Percentiles rank a stretch among this genome's conserved stretches.
Evolutionary conservation across 2,888 invertebrate genomes (phyloP).

Genomic region (Chironomus riparius): DNA sequence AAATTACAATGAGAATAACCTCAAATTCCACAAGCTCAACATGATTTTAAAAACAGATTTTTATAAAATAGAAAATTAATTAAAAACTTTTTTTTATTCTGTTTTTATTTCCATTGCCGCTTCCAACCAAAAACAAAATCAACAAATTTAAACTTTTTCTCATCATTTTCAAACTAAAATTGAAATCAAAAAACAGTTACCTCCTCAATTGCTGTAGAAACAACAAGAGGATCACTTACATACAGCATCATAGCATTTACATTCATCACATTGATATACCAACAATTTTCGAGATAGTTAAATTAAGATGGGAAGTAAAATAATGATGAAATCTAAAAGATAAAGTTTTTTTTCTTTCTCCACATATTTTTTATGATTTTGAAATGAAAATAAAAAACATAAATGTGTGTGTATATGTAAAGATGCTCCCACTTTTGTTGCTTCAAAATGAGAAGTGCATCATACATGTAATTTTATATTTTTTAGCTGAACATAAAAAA

Average conservation of each 20-base stretch:
- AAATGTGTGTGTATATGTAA: too few relatives aligned
- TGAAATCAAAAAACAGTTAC: neutral
- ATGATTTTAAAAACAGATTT: neutral
- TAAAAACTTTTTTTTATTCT: conserved; percentile 19
- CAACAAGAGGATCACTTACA: conserved; percentile 1
- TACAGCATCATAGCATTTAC: conserved; percentile 3
- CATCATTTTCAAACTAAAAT: too few relatives aligned
- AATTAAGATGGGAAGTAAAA: neutral
- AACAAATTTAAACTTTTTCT: too few relatives aligned
- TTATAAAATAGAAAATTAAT: conserved; percentile 10
- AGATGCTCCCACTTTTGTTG: too few relatives aligned
- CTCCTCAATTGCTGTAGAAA: conserved; percentile 19
- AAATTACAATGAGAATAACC: neutral
- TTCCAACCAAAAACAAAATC: neutral
- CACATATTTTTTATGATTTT: too few relatives aligned
- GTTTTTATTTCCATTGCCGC: neutral
- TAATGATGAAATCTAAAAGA: too few relatives aligned
- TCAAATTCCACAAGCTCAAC: neutral
- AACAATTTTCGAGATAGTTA: conserved; percentile 24
- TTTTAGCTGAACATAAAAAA: too few relatives aligned
- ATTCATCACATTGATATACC: conserved; percentile 22
- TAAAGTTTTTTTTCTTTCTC: too few relatives aligned
- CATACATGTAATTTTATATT: too few relatives aligned
- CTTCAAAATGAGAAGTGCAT: too few relatives aligned
- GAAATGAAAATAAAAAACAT: too few relatives aligned